These are phyloP conservation scores for Tyto alba DNA, from an alignment of 2,113 vertebrate species.

Conservation along the genomic window DNA sequence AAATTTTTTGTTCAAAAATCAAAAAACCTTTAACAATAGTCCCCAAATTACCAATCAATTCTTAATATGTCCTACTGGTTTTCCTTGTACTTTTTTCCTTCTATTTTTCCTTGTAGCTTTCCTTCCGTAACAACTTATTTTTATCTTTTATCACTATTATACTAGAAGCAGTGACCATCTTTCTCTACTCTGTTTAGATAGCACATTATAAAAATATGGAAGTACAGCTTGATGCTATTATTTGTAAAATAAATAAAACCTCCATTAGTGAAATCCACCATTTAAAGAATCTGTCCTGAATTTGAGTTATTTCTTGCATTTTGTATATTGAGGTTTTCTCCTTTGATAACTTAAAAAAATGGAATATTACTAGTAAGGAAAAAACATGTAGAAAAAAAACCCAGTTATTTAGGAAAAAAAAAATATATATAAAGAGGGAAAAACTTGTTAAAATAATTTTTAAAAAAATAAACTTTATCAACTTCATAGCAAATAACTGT, in stretches of 20 bases:
- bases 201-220: neutral
- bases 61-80: neutral
- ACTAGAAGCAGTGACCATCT: neutral
- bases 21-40: neutral
- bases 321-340: neutral
- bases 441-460: neutral
- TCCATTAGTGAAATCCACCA: neutral
- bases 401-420: neutral
- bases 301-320: neutral
- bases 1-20: neutral
- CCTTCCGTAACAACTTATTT: neutral
- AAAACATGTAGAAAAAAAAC: neutral
- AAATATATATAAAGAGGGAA: neutral
- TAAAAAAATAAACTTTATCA: accelerated
- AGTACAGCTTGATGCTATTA: neutral
- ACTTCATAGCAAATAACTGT: neutral
- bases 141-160: neutral
- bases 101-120: neutral
- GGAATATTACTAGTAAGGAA: neutral
- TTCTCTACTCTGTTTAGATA: neutral
- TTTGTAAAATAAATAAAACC: neutral
- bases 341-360: neutral
- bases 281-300: neutral
- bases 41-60: neutral
- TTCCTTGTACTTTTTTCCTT: neutral